Evolutionary conservation across 37 sponge, comb jelly and placozoan species (phyloP).

Genomic region (Bolinopsis microptera): DNA sequence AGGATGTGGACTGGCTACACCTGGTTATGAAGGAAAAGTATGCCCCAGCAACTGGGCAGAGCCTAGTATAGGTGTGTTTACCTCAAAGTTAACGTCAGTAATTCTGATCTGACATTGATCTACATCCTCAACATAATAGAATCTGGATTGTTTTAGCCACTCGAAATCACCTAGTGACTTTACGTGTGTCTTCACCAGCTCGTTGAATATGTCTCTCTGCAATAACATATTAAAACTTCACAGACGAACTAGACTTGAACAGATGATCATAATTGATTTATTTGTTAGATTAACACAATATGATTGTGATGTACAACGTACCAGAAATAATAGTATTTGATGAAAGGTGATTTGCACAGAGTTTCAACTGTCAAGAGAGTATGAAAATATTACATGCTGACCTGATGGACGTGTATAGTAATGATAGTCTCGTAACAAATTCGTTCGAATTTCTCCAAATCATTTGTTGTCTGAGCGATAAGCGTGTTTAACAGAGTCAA

Average conservation of each 20-base stretch:
- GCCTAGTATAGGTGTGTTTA: too few relatives aligned
- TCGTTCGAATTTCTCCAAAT: constrained; percentile 66
- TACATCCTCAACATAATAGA: constrained; percentile 93
- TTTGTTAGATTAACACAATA: background rate
- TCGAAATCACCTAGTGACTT: constrained; percentile 90
- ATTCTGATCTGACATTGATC: constrained; percentile 84
- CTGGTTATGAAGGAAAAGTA: too few relatives aligned
- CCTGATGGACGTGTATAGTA: constrained; percentile 70
- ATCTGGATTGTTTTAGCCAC: constrained; percentile 97
- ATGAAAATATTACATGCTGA: background rate
- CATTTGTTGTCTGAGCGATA: constrained; percentile 63
- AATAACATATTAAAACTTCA: background rate
- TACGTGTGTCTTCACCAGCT: constrained; percentile 79
- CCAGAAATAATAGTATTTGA: background rate
- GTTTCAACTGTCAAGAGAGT: background rate
- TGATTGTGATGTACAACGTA: too few relatives aligned
- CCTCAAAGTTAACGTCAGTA: constrained; percentile 92
- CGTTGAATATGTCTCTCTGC: constrained; percentile 97
- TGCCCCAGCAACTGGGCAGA: too few relatives aligned
- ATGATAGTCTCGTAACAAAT: constrained; percentile 67
- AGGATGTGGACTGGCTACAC: too few relatives aligned
- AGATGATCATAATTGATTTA: too few relatives aligned
- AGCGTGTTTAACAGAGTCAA: constrained; percentile 63
- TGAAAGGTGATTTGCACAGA: background rate
- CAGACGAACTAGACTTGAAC: too few relatives aligned